Conservation (phyloP, 2,888 invertebrate species). For the Aleiodes leptofemur region DNA sequence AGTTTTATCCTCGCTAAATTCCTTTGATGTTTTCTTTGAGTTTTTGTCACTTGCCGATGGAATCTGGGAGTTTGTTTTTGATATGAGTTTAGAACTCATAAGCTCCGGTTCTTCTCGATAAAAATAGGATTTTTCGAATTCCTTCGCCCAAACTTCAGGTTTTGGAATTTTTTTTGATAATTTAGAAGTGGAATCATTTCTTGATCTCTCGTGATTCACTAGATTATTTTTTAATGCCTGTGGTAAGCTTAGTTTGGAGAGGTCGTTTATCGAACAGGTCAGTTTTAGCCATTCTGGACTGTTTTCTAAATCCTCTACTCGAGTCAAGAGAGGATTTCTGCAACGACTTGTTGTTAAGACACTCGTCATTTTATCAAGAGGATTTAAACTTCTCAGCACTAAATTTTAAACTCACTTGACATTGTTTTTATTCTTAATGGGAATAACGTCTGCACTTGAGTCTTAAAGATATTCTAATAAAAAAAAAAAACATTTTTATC, state of each 20-base stretch:
- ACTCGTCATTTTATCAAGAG: slow-evolving; percentile 1
- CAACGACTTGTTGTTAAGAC: slow-evolving; percentile 8
- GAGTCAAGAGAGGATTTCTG: slow-evolving; percentile 50
- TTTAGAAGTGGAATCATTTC: background rate
- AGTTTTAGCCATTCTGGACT: slow-evolving; percentile 65
- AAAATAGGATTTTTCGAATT: background rate
- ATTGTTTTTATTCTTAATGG: no score
- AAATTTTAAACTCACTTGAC: no score
- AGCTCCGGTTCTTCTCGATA: background rate
- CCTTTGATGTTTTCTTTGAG: background rate
- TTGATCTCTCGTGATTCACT: background rate
- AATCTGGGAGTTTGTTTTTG: background rate
- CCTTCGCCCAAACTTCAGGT: background rate
- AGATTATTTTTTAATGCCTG: slow-evolving; percentile 50
- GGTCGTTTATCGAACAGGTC: slow-evolving; percentile 39
- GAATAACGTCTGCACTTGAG: no score
- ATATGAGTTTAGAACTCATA: no score
- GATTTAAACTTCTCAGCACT: no score
- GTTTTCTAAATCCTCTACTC: slow-evolving; percentile 62
- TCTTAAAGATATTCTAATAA: no score
- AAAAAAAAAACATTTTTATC: background rate
- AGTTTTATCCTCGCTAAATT: background rate
- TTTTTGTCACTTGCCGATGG: background rate
- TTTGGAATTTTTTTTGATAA: background rate
- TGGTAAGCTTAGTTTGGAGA: slow-evolving; percentile 54